Conservation (phyloP, 2,113 vertebrate genomes). For the Bathybates hornii region DNA sequence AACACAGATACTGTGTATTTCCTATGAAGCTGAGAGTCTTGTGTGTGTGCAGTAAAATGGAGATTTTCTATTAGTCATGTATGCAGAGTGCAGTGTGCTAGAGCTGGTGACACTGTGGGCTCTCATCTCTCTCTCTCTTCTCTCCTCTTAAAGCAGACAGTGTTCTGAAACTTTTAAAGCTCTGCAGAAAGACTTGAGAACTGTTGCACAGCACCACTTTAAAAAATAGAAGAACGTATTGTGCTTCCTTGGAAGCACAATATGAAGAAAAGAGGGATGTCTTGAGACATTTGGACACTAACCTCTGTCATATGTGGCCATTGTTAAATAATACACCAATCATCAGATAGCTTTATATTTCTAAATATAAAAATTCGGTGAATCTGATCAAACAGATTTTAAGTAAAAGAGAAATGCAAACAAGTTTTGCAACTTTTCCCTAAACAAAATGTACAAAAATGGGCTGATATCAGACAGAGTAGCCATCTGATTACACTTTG, state of each 20-base stretch:
- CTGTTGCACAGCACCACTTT: neutral
- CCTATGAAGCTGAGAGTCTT: neutral
- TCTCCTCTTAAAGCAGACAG: neutral
- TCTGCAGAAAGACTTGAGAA: neutral
- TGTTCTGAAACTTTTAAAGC: neutral
- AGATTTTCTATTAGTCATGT: neutral
- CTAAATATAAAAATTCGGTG: neutral
- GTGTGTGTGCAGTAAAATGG: neutral
- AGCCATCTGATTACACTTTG: neutral
- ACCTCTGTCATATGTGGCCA: neutral
- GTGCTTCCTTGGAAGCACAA: neutral
- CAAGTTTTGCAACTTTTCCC: rapidly evolving
- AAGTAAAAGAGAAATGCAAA: neutral
- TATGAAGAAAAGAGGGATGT: neutral
- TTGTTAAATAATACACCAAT: neutral
- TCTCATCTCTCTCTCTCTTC: neutral
- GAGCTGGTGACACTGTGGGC: neutral
- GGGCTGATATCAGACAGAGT: neutral
- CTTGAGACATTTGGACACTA: neutral
- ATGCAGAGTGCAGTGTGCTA: rapidly evolving
- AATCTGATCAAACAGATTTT: neutral
- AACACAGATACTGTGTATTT: neutral
- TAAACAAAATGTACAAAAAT: neutral
- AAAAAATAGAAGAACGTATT: neutral
- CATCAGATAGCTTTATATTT: neutral